Percentiles rank a stretch among this genome's conserved stretches.
phyloP scores from a whole-genome alignment of 2,888 invertebrate species.

The Dryobotodes eremita region DNA sequence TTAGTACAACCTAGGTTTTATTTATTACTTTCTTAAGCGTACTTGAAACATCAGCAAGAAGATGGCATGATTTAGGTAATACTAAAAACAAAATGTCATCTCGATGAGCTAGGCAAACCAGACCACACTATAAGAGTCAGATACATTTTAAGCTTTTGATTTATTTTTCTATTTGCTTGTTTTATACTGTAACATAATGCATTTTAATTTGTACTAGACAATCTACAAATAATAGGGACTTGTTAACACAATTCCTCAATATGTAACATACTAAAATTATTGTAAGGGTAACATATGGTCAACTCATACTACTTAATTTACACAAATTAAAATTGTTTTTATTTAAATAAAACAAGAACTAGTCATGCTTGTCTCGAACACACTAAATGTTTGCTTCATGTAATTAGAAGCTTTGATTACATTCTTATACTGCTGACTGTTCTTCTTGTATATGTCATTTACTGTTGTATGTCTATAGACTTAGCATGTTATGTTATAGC shows the following conservation, averaged over 20 bases:
- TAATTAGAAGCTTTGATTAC: slow-evolving; percentile 46
- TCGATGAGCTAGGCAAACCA: not conserved
- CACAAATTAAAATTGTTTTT: slow-evolving; percentile 42
- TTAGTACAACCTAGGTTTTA: not conserved
- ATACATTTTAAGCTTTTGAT: slow-evolving; percentile 22
- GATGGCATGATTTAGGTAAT: not conserved
- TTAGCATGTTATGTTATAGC: slow-evolving; percentile 45
- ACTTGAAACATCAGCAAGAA: not conserved
- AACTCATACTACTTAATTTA: slow-evolving; percentile 35
- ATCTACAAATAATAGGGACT: slow-evolving; percentile 47
- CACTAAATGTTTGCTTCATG: slow-evolving; percentile 51
- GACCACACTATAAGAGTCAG: not conserved
- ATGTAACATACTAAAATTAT: slow-evolving; percentile 40
- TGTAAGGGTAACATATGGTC: slow-evolving; percentile 35
- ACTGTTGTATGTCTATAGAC: slow-evolving; percentile 47
- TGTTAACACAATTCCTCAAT: slow-evolving; percentile 46
- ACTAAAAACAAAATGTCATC: not conserved
- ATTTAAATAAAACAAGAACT: slow-evolving; percentile 48
- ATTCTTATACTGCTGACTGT: slow-evolving; percentile 47
- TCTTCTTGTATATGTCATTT: slow-evolving; percentile 43
- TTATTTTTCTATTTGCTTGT: not conserved
- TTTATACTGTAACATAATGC: slow-evolving; percentile 24
- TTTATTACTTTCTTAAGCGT: not conserved
- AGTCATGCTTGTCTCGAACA: slow-evolving; percentile 63
- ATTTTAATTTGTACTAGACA: slow-evolving; percentile 64